Evolutionary conservation across 2,113 vertebrate species (phyloP).

Genomic region (Eidolon helvum): DNA sequence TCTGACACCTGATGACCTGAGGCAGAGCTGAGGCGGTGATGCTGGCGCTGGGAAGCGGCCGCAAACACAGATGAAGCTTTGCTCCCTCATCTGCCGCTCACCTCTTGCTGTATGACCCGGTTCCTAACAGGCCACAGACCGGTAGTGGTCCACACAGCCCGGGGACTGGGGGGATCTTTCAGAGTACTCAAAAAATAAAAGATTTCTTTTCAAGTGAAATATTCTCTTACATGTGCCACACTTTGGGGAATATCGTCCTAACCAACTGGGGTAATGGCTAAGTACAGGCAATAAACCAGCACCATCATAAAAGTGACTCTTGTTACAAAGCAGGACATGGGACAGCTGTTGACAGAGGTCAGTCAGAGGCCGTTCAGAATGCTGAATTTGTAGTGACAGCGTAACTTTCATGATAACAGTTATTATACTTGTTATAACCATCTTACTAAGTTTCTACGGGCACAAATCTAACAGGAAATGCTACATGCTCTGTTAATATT

Average conservation of each 20-base stretch:
- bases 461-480: neutral
- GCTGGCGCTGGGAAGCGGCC: too few species aligned
- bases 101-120: too few species aligned
- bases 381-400: neutral
- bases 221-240: neutral
- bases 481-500: neutral
- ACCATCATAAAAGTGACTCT: neutral
- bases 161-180: neutral
- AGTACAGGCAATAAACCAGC: neutral
- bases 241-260: neutral
- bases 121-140: too few species aligned
- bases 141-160: too few species aligned
- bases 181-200: neutral
- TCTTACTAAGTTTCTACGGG: neutral
- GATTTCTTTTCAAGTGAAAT: neutral
- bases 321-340: fast-evolving
- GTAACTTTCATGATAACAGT: neutral
- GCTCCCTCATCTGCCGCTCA: too few species aligned
- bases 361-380: neutral
- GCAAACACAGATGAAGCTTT: too few species aligned
- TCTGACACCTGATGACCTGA: too few species aligned
- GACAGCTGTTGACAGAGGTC: neutral
- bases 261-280: neutral
- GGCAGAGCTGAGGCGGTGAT: too few species aligned
- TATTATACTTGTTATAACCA: too few species aligned